Percentiles rank a stretch among this genome's conserved stretches.
phyloP scores from a whole-genome alignment of 2,797 vertebrate species.

The Etheostoma perlongum region DNA sequence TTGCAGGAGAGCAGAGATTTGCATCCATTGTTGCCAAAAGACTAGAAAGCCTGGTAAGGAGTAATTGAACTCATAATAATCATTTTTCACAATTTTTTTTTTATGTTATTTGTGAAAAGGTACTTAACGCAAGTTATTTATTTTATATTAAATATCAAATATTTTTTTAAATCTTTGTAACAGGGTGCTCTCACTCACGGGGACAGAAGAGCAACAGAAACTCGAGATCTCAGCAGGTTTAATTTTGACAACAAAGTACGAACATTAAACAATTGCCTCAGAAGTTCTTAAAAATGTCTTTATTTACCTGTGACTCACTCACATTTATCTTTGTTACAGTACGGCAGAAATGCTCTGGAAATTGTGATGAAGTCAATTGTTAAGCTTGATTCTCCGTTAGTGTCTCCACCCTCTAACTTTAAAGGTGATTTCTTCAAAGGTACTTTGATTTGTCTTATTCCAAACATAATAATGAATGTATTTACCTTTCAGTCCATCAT shows the following conservation, averaged over 20 bases:
- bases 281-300: fast-evolving
- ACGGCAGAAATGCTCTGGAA: slow-evolving; percentile 96
- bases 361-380: slow-evolving; percentile 99
- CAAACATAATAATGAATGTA: not conserved
- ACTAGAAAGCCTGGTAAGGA: slow-evolving; percentile 94
- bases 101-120: no score
- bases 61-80: not conserved
- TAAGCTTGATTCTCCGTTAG: slow-evolving; percentile 93
- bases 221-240: slow-evolving; percentile 97
- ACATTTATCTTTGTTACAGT: slow-evolving; percentile 80
- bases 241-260: slow-evolving; percentile 99
- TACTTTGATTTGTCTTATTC: slow-evolving; percentile 54
- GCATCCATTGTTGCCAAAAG: slow-evolving; percentile 98
- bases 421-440: slow-evolving; percentile 99
- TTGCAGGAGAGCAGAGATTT: slow-evolving; percentile 98
- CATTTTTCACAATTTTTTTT: no score
- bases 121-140: no score
- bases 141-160: not conserved
- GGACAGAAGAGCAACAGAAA: slow-evolving; percentile 97
- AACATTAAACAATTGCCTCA: fast-evolving
- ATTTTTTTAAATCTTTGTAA: slow-evolving; percentile 4
- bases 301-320: slow-evolving; percentile 17
- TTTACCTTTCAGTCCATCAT: not conserved
- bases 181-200: slow-evolving; percentile 98
- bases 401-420: slow-evolving; percentile 92